Conservation (phyloP, 2,797 vertebrate genomes). For the Clarias fuscus region DNA sequence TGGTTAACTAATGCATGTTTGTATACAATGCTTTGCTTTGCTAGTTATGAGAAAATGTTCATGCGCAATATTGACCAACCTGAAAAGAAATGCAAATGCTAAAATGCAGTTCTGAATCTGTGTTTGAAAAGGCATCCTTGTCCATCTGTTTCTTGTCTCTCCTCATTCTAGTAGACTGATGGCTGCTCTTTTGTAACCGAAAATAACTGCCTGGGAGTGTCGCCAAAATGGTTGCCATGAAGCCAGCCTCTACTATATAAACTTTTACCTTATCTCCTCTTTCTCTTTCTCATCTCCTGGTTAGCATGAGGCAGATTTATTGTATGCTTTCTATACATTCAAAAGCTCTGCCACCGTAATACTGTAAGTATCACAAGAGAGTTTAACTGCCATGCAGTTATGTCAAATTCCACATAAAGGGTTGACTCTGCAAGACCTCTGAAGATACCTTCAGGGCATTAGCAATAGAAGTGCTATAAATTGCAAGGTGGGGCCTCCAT, state of each 20-base stretch:
- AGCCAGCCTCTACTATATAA: not conserved
- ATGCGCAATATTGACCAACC: not conserved
- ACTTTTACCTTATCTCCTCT: not conserved
- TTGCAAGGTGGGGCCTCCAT: too few relatives aligned
- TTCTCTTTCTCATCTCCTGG: not conserved
- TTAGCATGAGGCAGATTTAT: not conserved
- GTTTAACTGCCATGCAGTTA: not conserved
- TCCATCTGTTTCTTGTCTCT: not conserved
- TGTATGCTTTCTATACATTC: not conserved
- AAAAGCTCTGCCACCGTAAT: not conserved
- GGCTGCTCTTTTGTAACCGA: not conserved
- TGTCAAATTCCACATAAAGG: not conserved
- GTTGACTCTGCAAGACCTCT: too few relatives aligned
- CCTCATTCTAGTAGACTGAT: not conserved
- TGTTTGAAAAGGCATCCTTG: not conserved
- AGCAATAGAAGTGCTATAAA: too few relatives aligned
- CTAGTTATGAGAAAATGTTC: not conserved
- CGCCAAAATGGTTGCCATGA: not conserved
- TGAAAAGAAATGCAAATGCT: not conserved
- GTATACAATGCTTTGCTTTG: not conserved
- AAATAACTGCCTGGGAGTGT: not conserved
- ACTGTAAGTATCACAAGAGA: not conserved
- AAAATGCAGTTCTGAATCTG: not conserved
- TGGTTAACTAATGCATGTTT: not conserved
- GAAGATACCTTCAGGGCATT: too few relatives aligned